Conservation (phyloP, 2,113 vertebrate species). For the Sula dactylatra region DNA sequence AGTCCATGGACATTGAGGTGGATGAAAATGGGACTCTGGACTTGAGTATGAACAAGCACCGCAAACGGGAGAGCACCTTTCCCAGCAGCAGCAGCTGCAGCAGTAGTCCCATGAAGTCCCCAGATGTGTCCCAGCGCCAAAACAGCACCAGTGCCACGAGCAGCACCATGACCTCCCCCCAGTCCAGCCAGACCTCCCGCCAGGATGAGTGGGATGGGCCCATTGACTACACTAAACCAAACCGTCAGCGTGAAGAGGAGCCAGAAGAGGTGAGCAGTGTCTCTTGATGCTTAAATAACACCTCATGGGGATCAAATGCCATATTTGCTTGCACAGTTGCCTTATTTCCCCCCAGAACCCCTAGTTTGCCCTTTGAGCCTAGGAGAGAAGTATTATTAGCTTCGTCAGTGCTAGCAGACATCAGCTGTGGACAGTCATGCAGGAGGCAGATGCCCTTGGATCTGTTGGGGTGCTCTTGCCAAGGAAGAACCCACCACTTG, state of each 20-base stretch:
- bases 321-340: not conserved
- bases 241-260: conserved; percentile 92
- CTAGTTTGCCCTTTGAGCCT: not conserved
- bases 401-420: not conserved
- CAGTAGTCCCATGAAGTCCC: conserved; percentile 86
- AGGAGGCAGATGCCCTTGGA: not conserved
- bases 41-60: conserved; percentile 95
- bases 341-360: fast-evolving
- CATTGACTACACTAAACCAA: conserved; percentile 96
- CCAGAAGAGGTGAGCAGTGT: conserved; percentile 84
- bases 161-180: conserved; percentile 89
- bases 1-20: conserved; percentile 93
- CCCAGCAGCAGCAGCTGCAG: conserved; percentile 82
- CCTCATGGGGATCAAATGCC: fast-evolving
- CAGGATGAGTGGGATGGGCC: conserved; percentile 97
- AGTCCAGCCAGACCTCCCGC: conserved; percentile 85
- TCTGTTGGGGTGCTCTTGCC: not conserved
- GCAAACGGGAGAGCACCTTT: conserved; percentile 79
- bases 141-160: conserved; percentile 79
- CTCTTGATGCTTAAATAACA: not conserved
- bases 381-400: not conserved
- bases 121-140: conserved; percentile 84
- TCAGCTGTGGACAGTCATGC: not conserved
- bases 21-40: conserved; percentile 98
- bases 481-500: not conserved